Conservation (phyloP, 92 coral and sea anemone species). For the Siderastrea siderea region DNA sequence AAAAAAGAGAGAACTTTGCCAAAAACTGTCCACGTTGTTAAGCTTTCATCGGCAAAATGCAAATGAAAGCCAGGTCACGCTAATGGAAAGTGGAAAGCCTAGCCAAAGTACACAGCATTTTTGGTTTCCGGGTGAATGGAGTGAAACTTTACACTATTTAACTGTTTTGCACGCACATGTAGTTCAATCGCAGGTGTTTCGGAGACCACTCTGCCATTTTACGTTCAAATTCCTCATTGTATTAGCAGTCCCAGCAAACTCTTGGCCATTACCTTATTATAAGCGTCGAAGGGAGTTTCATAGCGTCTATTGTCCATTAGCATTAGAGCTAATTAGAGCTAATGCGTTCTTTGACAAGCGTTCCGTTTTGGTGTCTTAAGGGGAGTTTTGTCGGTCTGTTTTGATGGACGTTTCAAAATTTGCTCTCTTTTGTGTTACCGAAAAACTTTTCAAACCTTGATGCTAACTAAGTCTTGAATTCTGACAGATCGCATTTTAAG, state of each 20-base stretch:
- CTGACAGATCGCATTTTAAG: slow-evolving; percentile 36
- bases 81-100: not conserved
- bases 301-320: slow-evolving; percentile 20
- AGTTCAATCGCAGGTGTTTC: slow-evolving; percentile 18
- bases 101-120: not conserved
- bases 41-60: not conserved
- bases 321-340: slow-evolving; percentile 42
- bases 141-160: slow-evolving; percentile 21
- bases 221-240: slow-evolving; percentile 17
- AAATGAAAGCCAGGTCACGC: slow-evolving; percentile 21
- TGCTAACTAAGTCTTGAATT: not conserved
- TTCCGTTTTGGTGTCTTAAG: slow-evolving; percentile 16
- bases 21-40: not conserved
- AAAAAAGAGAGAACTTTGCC: not conserved
- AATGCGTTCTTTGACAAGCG: slow-evolving; percentile 32
- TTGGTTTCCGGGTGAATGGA: slow-evolving; percentile 10
- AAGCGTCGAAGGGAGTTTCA: not conserved
- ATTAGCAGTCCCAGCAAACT: not conserved
- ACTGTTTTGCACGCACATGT: slow-evolving; percentile 12
- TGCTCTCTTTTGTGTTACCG: slow-evolving; percentile 28
- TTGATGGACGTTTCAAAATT: slow-evolving; percentile 28
- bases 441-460: slow-evolving; percentile 1
- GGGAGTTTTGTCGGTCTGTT: slow-evolving; percentile 35
- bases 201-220: slow-evolving; percentile 37
- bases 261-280: slow-evolving; percentile 2